These are phyloP conservation scores for Heliconius eleuchia DNA, from an alignment of 1,140 invertebrate genomes.

Conservation along the genomic window DNA sequence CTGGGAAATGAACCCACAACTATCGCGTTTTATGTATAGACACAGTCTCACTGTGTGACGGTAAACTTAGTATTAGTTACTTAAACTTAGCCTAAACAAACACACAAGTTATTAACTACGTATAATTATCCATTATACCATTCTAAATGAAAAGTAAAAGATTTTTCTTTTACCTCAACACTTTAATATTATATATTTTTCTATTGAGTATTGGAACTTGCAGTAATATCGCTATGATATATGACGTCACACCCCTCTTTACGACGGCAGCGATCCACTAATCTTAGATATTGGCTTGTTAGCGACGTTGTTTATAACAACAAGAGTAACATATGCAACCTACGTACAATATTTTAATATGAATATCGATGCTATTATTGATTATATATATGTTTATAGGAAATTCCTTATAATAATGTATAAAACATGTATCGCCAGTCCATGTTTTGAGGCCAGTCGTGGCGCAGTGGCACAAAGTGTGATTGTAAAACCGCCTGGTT, in stretches of 20 bases:
- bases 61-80: too few species aligned
- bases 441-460: too few species aligned
- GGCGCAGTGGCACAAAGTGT: too few species aligned
- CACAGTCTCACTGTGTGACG: too few species aligned
- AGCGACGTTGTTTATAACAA: slow-evolving; percentile 40
- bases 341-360: slow-evolving; percentile 9
- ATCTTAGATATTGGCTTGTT: slow-evolving; percentile 44
- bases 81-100: too few species aligned
- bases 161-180: too few species aligned
- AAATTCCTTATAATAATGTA: not conserved
- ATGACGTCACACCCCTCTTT: slow-evolving; percentile 31
- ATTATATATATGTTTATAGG: not conserved
- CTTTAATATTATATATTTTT: slow-evolving; percentile 15
- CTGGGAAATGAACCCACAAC: too few species aligned
- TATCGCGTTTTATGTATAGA: too few species aligned
- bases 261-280: slow-evolving; percentile 35
- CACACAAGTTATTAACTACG: too few species aligned
- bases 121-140: too few species aligned
- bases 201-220: not conserved
- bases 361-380: not conserved
- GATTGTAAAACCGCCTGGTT: too few species aligned
- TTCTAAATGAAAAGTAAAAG: too few species aligned
- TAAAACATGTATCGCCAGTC: not conserved
- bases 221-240: slow-evolving; percentile 27
- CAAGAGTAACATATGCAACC: slow-evolving; percentile 35